Percentiles rank a stretch among this genome's conserved stretches.
These are phyloP conservation scores for Bimastos eiseni DNA, from an alignment of 2,888 invertebrate species.

Conservation along the genomic window DNA sequence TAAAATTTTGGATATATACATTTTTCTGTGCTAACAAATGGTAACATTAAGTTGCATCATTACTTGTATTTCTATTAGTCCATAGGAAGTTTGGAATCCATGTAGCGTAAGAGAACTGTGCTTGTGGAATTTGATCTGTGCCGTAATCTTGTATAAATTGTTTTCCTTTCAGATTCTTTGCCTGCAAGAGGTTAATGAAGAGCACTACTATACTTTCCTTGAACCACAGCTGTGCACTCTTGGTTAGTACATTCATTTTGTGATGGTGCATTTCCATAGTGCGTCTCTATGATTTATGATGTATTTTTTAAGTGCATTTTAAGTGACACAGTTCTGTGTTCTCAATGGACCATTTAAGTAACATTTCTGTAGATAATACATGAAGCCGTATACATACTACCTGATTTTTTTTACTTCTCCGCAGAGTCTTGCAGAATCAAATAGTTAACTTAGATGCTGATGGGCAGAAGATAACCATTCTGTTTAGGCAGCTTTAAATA, in stretches of 20 bases:
- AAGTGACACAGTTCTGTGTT: background rate
- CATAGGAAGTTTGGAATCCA: background rate
- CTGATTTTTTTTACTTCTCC: background rate
- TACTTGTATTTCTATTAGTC: background rate
- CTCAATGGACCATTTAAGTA: background rate
- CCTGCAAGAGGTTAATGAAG: slow-evolving; percentile 85
- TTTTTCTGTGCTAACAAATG: background rate
- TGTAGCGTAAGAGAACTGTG: background rate
- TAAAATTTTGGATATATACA: no score
- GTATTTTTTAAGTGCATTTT: background rate
- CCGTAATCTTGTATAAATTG: background rate
- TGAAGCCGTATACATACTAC: no score
- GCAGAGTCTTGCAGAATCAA: background rate
- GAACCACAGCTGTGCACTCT: slow-evolving; percentile 61
- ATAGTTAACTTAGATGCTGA: background rate
- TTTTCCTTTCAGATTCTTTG: slow-evolving; percentile 73
- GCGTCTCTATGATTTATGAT: background rate
- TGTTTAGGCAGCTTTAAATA: background rate
- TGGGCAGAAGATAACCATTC: background rate
- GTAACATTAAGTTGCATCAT: background rate
- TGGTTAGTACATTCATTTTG: slow-evolving; percentile 51
- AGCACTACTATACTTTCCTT: slow-evolving; percentile 73
- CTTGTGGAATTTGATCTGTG: background rate
- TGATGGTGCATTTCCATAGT: background rate
- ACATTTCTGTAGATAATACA: no score